Evolutionary conservation across 2,888 invertebrate genomes (phyloP), one percentile per base, ranked within the genome.

Genomic region (Allophyes oxyacanthae): DNA sequence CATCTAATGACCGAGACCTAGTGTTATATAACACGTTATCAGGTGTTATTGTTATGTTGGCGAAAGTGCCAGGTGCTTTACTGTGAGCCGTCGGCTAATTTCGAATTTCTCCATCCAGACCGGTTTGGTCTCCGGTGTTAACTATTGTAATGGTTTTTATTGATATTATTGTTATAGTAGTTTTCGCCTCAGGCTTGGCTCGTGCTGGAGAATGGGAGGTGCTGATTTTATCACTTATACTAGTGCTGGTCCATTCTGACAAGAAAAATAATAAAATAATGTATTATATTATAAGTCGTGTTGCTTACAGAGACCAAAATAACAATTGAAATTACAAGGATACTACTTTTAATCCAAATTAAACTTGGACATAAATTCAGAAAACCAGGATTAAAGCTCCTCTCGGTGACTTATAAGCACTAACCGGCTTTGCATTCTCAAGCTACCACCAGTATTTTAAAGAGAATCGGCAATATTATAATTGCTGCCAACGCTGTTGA

Each of bases 1-100:
- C 87, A 83, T 72, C 59, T 66, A 56, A 48, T 88, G 91, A 84
- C 90, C 91, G 83, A 91, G 91, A 90, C 90, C 91, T 86, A 73
- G 74, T 60, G 73, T 91, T 91, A 87, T 78, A 81, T 85, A 75
- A 74, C 49, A 58, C 28, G 41, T 61, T 64, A 62, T 70, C 59
- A 56, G 77, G 37, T 64, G 40, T 52, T 75, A 74, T 68, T 86
- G 81, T 82, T 82, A 79, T 80, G 76, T 75, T 61, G 79, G 87
- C 84, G 90, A 91, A 90, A 90, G 89, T 82, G 75, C 79, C 87
- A 87, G 85, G 84, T 88, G 88, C 77, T 57, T 69, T 82, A 82
- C 78, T 64, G 73, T 60, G 66, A 50, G 68, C 73, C 57, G 53
- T 43, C 57, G 69, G 75, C 79, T 70, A 83, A 83, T 85, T 86